Base-by-base conservation (phyloP, 2,888 invertebrate species). In the Macaria notata region DNA sequence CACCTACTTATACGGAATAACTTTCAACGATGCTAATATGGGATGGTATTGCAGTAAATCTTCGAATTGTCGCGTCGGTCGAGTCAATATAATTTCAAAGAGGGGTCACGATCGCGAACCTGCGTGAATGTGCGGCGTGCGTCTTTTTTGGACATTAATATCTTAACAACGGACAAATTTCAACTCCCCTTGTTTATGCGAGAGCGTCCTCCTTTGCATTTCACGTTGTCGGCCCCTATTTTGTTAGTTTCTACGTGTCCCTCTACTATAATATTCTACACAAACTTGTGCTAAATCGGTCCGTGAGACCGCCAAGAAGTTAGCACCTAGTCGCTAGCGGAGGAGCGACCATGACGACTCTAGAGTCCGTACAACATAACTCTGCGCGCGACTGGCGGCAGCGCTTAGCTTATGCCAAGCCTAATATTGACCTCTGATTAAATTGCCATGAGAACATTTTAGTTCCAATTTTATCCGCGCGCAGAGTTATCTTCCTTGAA, bases 141-240 rank as follows among this genome's bases (percentile, higher is more conserved):
- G 75, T 69, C 69, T 67, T 66, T 67, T 69, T 66, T 65, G 70
- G 64, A 71, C 62, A 64, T 66, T 67, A 61, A 61, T 31, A 46
- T 55, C 49, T 67, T 64, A 72, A 65, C 68, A 75, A 71, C 19
- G 8, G 48, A 68, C 69, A 76, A 82, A 72, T 73, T 72, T 74
- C 56, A 73, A 89, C 89, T 88, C 84, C 79, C 91, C 90, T 91
- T 91, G 91, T 68, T 83, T 85, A 74, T 86, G 85, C 76, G 88
- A 84, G 84, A 83, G 82, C 81, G 85, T 83, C 78, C 86, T 89
- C 81, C 90, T 91, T 88, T 90, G 90, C 88, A 91, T 91, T 84
- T 89, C 90, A 89, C 88, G 86, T 79, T 66, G 78, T 73, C 77
- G 71, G 72, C 72, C 84, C 81, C 83, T 79, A 76, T 81, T 67